Base-by-base conservation (phyloP, 2,888 invertebrate species). In the Ophion slaviceki region DNA sequence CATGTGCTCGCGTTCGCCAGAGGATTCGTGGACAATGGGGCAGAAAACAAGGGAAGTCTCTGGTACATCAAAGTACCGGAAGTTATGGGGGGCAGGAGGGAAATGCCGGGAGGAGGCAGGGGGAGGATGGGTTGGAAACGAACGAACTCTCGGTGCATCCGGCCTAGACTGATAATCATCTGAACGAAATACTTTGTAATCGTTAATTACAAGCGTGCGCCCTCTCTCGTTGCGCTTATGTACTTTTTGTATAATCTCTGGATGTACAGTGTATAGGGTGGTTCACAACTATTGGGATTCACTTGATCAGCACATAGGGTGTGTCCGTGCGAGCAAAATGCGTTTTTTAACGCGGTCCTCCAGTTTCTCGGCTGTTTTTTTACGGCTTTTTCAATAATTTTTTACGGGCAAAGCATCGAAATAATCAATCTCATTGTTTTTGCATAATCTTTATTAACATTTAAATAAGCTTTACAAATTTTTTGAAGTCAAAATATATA, bases 91-190 rank as follows among this genome's bases (percentile, higher is more conserved):
- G 82, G 53, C 53, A 90, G 88, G 87, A 87, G 82, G 89, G 84
- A 86, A 40, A 24, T 66, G 66, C 32, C 10, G 62, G 7, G 53
- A 53, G 53, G 53, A 5, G 53, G 53, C 53, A 17, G 17, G 14
- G 11, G 53, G 17, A 36, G 66, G 67, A 66, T 67, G 67, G 20
- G 53, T 24, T 59, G 53, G 75, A 61, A 68, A 81, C 24, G 80
- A 74, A 79, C 40, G 66, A 86, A 86, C 87, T 88, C 87, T 87
- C 87, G 87, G 90, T 88, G 91, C 90, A 92, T 93, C 94, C 94
- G 93, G 93, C 91, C 87, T 91, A 93, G 94, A 93, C 93, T 93
- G 93, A 94, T 94, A 93, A 94, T 93, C 93, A 94, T 93, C 92
- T 92, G 91, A 92, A 93, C 92, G 93, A 93, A 93, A 93, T 94